Evolutionary conservation across 2,113 vertebrate species (phyloP).

Genomic region (Phyllostomus hastatus): DNA sequence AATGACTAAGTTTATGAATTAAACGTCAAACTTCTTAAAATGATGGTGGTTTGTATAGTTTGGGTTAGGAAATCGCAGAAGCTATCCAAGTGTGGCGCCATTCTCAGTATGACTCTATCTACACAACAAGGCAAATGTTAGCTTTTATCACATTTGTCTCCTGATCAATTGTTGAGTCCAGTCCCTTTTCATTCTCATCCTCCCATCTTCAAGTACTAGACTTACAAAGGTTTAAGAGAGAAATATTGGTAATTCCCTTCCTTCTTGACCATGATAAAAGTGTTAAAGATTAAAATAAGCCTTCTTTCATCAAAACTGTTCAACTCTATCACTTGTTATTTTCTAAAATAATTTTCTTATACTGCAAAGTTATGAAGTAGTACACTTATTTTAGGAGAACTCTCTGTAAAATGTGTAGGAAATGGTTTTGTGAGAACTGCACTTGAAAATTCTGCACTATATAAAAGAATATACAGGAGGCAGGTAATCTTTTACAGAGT

Average conservation of each 20-base stretch:
- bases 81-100: too few species aligned
- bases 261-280: neutral
- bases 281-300: neutral
- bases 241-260: neutral
- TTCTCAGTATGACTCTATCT: neutral
- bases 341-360: neutral
- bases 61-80: neutral
- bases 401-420: neutral
- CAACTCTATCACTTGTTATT: neutral
- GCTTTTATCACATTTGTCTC: neutral
- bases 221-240: neutral
- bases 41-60: neutral
- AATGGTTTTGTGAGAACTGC: neutral
- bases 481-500: neutral
- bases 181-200: neutral
- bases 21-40: neutral
- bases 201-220: neutral
- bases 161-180: neutral
- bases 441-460: neutral
- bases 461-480: neutral
- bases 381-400: constrained; percentile 9
- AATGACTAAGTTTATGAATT: neutral
- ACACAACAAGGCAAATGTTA: neutral
- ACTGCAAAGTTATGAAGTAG: neutral
- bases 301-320: neutral